Evolutionary conservation across 2,113 vertebrate genomes (phyloP), one percentile per base, ranked within the genome.

Genomic region (Addax nasomaculatus): DNA sequence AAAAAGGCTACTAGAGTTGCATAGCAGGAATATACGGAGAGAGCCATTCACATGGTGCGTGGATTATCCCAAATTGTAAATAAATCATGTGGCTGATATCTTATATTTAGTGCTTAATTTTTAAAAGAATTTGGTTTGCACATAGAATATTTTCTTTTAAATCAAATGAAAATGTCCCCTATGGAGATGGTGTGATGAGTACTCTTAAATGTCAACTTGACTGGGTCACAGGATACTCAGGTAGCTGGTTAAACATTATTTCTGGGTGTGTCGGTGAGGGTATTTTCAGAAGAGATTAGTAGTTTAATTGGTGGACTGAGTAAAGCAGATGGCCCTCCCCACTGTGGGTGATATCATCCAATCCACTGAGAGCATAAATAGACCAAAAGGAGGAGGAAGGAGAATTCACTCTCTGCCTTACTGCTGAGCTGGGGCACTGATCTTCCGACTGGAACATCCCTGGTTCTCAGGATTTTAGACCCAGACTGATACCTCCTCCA

Each of bases 201-300:
- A 57, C 53, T 93, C 57, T 90, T 93, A 58, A 51, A 58, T 53
- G 51, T 81, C 92, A 94, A 30, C n/a, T 79, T 57, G 67, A 92
- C n/a, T 60, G 43, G 58, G 7, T 86, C n/a, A 57, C 2, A 1
- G 51, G 43, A 53, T 86, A 60, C 39, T n/a, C 49, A 45, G n/a
- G 47, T n/a, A 86, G 27, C 87, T 81, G 43, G 81, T 60, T 90
- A 45, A 25, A 58, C 25, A 64, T 70, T 81, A 55, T 25, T 89
- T 93, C 70, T 45, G 27, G 57, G 49, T 80, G 33, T 86, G 70
- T 80, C 39, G 78, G 27, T 70, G 21, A 96, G 58, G 67, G 33
- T 29, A 70, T 53, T 96, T 93, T 93, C 36, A 57, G 81, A 57
- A 90, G 70, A 90, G 51, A 80, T 43, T 23, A 70, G 36, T 73